A percentile compares a stretch with the other conserved stretches of the same genome.
Conservation (phyloP, 2,797 vertebrate genomes). For the Tinamus major region DNA sequence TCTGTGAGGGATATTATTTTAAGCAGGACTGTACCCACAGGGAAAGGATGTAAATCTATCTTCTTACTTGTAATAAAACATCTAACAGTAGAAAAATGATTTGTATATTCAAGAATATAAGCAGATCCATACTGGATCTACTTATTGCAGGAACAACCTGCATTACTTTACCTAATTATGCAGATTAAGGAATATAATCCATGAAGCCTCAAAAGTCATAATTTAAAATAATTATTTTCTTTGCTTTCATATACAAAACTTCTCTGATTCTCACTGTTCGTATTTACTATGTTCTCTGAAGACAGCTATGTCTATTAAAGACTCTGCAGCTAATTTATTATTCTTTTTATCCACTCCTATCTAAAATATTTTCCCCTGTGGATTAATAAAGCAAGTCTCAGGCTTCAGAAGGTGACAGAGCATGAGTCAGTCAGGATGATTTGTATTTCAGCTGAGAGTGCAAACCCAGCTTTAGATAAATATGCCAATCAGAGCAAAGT, state of each 20-base stretch:
- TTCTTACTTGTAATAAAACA: neutral
- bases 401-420: conserved; percentile 62
- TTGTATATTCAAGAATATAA: neutral
- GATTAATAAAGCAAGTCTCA: conserved; percentile 69
- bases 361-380: conserved; percentile 56
- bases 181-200: neutral
- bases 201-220: neutral
- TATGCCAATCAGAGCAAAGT: conserved; percentile 48
- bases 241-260: neutral
- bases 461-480: conserved; percentile 55
- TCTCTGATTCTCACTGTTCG: neutral
- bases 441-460: conserved; percentile 53
- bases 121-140: neutral
- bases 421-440: conserved; percentile 48
- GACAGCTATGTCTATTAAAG: conserved; percentile 31
- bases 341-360: conserved; percentile 43
- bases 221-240: conserved; percentile 9
- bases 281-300: conserved; percentile 18
- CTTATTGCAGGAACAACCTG: neutral
- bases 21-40: neutral
- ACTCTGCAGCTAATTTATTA: conserved; percentile 57
- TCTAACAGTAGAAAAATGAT: neutral
- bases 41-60: neutral
- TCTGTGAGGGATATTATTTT: neutral
- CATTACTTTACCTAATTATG: neutral